Percentiles rank a stretch among this genome's conserved stretches.
Conservation (phyloP, 2,797 vertebrate species). For the Scolopax rusticola region DNA sequence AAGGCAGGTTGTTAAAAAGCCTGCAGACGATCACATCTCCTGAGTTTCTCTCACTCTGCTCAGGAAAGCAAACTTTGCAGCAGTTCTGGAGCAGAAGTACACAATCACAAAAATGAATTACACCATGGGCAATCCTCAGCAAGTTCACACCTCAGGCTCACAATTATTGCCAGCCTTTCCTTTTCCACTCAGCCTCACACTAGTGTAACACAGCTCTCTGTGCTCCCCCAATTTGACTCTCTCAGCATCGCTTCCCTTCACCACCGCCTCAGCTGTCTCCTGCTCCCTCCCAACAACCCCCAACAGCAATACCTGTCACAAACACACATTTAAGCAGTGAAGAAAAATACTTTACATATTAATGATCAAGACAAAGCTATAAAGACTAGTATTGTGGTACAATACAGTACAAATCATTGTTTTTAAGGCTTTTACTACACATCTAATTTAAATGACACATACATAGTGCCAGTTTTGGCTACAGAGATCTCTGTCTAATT, state of each 20-base stretch:
- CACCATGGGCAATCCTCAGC: not conserved
- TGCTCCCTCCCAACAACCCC: not conserved
- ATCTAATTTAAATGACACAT: not conserved
- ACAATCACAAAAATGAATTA: not conserved
- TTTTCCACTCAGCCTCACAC: not conserved
- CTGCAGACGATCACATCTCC: not conserved
- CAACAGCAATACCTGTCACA: not conserved
- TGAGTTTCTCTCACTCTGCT: not conserved
- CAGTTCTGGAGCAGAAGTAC: not conserved
- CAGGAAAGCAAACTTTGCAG: not conserved
- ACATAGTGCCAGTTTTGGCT: not conserved
- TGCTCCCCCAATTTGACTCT: not conserved
- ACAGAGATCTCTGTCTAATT: not conserved
- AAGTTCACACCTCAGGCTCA: not conserved
- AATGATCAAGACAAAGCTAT: not conserved
- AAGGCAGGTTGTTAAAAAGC: not conserved
- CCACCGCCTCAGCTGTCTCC: not conserved
- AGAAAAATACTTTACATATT: not conserved
- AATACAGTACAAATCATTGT: not conserved
- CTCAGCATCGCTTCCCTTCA: not conserved
- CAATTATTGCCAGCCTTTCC: not conserved
- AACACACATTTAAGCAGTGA: not conserved
- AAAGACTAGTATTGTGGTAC: not conserved
- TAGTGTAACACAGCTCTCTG: not conserved
- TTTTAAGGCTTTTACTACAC: not conserved